phyloP scores from a whole-genome alignment of 2,888 invertebrate species.

The Melinopterus prodromus region DNA sequence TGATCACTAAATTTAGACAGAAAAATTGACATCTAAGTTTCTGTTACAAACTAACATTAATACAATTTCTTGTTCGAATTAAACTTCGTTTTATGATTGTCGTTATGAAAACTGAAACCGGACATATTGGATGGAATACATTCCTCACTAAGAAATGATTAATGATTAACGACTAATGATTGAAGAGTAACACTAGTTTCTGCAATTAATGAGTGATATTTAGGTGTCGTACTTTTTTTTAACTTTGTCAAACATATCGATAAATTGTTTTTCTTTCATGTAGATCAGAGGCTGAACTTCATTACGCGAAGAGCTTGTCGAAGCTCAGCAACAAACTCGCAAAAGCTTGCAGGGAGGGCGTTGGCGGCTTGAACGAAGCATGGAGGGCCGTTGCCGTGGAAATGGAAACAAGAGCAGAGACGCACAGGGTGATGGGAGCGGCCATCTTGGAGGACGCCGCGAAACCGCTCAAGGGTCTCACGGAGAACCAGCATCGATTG shows the following conservation, averaged over 20 bases:
- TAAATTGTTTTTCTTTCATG: slow-evolving; percentile 47
- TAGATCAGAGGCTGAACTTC: slow-evolving; percentile 81
- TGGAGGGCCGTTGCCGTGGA: slow-evolving; percentile 93
- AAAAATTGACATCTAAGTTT: too few species aligned
- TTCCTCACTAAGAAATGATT: too few species aligned
- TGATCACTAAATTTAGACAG: too few species aligned
- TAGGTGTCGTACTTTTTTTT: background rate
- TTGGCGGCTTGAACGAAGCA: slow-evolving; percentile 84
- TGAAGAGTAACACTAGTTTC: too few species aligned
- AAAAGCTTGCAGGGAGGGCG: slow-evolving; percentile 81
- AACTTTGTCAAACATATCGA: background rate
- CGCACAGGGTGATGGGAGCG: slow-evolving; percentile 72
- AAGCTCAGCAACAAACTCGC: slow-evolving; percentile 87
- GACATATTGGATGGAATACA: too few species aligned
- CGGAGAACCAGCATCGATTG: slow-evolving; percentile 75
- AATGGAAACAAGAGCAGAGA: slow-evolving; percentile 91
- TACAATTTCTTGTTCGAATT: background rate
- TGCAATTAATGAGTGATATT: too few species aligned
- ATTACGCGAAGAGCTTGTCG: slow-evolving; percentile 89
- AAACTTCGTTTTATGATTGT: background rate
- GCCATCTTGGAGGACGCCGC: slow-evolving; percentile 87
- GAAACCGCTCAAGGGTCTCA: slow-evolving; percentile 81
- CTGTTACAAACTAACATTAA: too few species aligned
- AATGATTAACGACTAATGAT: too few species aligned
- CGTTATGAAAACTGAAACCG: background rate